Percentiles rank a stretch among this genome's conserved stretches.
phyloP scores from a whole-genome alignment of 2,113 vertebrate genomes.

The Aptenodytes patagonicus region DNA sequence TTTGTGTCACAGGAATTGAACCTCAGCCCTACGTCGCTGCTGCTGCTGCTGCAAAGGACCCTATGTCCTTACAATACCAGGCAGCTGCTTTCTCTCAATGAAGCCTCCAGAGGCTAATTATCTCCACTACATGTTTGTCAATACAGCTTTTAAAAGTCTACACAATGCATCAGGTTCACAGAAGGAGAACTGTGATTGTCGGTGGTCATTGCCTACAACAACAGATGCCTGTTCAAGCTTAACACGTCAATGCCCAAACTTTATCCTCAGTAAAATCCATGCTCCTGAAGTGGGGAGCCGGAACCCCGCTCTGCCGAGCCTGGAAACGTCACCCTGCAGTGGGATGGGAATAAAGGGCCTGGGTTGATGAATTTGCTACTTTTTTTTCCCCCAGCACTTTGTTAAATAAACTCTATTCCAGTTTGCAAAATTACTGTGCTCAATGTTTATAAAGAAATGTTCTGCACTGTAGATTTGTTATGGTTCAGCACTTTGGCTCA shows the following conservation, averaged over 20 bases:
- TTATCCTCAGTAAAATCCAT: slow-evolving; percentile 10
- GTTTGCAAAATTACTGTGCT: neutral
- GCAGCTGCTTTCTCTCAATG: neutral
- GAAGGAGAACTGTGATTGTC: neutral
- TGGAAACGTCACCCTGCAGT: neutral
- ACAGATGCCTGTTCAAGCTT: slow-evolving; percentile 21
- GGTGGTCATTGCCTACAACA: neutral
- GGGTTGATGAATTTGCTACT: neutral
- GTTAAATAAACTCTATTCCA: neutral
- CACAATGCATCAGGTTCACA: neutral
- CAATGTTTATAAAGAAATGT: slow-evolving; percentile 8
- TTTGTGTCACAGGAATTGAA: neutral
- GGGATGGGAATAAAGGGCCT: neutral
- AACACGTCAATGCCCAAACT: neutral
- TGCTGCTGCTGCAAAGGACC: neutral
- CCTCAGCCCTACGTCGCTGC: neutral
- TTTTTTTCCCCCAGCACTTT: neutral
- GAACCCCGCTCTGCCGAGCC: neutral
- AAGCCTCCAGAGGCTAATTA: slow-evolving; percentile 24
- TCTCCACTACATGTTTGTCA: neutral
- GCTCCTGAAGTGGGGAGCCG: neutral
- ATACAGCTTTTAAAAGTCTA: slow-evolving; percentile 25
- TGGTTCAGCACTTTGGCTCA: neutral
- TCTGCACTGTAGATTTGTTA: slow-evolving; percentile 3
- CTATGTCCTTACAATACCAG: neutral